Evolutionary conservation across 2,888 invertebrate species (phyloP).

Genomic region (Rotaria socialis): DNA sequence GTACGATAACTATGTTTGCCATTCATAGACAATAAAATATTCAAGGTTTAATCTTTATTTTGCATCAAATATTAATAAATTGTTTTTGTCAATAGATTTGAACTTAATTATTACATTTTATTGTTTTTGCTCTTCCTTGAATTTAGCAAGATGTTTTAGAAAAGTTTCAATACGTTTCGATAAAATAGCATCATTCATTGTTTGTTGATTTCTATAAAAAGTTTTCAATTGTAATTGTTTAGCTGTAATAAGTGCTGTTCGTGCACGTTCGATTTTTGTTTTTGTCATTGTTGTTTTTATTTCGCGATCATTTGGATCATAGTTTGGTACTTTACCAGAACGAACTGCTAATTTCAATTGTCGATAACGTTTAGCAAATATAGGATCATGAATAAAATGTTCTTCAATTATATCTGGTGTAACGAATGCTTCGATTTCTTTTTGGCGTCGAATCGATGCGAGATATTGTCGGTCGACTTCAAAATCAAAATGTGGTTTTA

Average conservation of each 20-base stretch:
- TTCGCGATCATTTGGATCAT: background rate
- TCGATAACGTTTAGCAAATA: background rate
- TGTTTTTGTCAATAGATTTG: too few species aligned
- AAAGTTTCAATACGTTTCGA: background rate
- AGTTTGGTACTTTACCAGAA: background rate
- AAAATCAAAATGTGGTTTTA: background rate
- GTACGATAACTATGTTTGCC: too few species aligned
- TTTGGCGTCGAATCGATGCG: background rate
- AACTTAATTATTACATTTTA: too few species aligned
- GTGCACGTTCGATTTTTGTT: background rate
- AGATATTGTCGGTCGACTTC: background rate
- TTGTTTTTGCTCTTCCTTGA: background rate
- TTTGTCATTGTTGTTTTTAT: background rate
- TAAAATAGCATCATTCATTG: background rate
- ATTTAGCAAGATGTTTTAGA: background rate
- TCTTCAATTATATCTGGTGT: slow-evolving; percentile 4
- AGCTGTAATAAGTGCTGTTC: background rate
- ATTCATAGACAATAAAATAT: too few species aligned
- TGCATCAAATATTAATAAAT: too few species aligned
- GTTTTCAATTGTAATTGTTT: background rate
- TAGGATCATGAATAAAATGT: background rate
- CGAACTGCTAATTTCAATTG: background rate
- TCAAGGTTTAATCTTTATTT: too few species aligned
- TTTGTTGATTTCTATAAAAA: background rate
- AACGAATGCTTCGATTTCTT: background rate